phyloP scores from a whole-genome alignment of 1,140 invertebrate genomes.

The Metopolophium dirhodum region DNA sequence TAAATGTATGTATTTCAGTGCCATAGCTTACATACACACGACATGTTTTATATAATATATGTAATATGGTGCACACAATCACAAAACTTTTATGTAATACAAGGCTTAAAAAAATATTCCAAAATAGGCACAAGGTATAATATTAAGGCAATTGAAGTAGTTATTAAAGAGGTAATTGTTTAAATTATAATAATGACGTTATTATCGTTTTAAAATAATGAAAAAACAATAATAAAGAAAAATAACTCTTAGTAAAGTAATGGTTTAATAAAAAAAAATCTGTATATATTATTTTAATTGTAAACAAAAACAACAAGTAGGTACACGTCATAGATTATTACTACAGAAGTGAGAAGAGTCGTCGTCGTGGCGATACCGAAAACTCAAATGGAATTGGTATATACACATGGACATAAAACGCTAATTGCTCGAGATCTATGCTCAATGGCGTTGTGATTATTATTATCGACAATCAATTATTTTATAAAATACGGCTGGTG shows the following conservation, averaged over 20 bases:
- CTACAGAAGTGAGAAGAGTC: neutral
- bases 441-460: neutral
- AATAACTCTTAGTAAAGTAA: neutral
- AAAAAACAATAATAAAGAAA: neutral
- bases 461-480: neutral
- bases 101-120: neutral
- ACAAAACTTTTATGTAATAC: neutral
- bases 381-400: neutral
- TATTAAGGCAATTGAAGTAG: neutral
- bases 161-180: neutral
- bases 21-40: neutral
- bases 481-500: neutral
- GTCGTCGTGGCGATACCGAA: neutral
- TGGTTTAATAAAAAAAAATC: neutral
- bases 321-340: neutral
- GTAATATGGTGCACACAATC: neutral
- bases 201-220: neutral
- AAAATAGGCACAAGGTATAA: neutral
- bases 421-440: neutral
- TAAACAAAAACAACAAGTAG: neutral
- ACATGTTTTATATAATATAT: neutral
- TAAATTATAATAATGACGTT: slow-evolving; percentile 20
- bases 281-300: neutral
- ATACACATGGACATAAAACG: neutral
- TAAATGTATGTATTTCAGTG: neutral